These are phyloP conservation scores for Xiphophorus birchmanni DNA, from an alignment of 2,797 vertebrate species.

Conservation along the genomic window DNA sequence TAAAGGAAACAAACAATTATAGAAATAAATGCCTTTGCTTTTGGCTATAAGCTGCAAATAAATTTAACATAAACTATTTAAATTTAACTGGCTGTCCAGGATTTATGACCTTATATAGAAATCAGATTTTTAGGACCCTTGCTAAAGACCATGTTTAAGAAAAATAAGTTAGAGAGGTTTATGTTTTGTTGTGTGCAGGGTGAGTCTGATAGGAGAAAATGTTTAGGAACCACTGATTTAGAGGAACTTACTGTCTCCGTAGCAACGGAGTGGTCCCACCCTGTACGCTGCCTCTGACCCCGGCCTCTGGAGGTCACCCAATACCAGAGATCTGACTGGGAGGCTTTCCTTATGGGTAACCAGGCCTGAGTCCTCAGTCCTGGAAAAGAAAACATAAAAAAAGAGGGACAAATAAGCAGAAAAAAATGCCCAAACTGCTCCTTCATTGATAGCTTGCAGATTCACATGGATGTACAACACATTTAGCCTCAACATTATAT, in stretches of 20 bases:
- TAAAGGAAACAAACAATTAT: not conserved
- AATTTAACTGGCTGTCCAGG: not conserved
- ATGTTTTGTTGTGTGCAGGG: not conserved
- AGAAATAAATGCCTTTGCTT: not conserved
- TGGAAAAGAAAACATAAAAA: conserved; percentile 41
- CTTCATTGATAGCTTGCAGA: not conserved
- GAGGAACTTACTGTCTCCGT: conserved; percentile 89
- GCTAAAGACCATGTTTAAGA: not conserved
- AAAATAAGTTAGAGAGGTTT: not conserved
- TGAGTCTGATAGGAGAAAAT: not conserved
- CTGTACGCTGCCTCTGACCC: conserved; percentile 90
- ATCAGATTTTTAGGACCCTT: not conserved
- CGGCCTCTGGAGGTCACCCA: conserved; percentile 87
- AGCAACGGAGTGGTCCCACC: conserved; percentile 89
- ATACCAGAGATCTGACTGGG: conserved; percentile 86
- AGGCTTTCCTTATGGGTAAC: conserved; percentile 91
- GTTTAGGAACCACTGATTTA: not conserved
- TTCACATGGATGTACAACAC: not conserved
- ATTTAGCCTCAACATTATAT: not conserved
- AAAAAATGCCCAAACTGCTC: not conserved
- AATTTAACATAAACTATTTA: not conserved
- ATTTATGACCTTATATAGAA: not conserved
- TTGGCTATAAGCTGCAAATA: not conserved
- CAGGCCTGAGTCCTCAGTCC: conserved; percentile 89
- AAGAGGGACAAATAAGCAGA: not conserved